A percentile compares a stretch with the other conserved stretches of the same genome.
Evolutionary conservation across 2,888 invertebrate genomes (phyloP).

Genomic region (Embidobia sp.): DNA sequence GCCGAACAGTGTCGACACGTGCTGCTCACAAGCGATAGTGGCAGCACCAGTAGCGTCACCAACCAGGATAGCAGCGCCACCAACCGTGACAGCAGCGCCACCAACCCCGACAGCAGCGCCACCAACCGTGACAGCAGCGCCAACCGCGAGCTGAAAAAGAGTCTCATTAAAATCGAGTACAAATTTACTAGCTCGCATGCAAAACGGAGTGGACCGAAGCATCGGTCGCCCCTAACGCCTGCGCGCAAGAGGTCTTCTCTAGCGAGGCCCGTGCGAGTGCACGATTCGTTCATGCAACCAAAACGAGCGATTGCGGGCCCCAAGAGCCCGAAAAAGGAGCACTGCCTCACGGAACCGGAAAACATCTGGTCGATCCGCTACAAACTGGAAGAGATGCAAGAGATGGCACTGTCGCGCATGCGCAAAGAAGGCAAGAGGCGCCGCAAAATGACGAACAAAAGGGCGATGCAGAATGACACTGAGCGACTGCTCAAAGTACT

Average conservation of each 20-base stretch:
- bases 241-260: slow-evolving; percentile 76
- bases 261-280: slow-evolving; percentile 77
- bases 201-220: slow-evolving; percentile 13
- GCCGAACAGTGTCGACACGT: slow-evolving; percentile 78
- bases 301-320: slow-evolving; percentile 63
- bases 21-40: slow-evolving; percentile 63
- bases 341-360: slow-evolving; percentile 33
- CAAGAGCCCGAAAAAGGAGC: slow-evolving; percentile 5
- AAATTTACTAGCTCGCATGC: slow-evolving; percentile 13
- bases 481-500: slow-evolving; percentile 79
- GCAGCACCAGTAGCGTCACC: slow-evolving; percentile 46
- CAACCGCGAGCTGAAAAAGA: too few species aligned
- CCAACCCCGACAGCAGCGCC: slow-evolving; percentile 1
- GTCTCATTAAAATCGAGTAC: slow-evolving; percentile 26
- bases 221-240: slow-evolving; percentile 67
- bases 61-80: slow-evolving; percentile 40
- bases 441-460: slow-evolving; percentile 69
- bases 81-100: slow-evolving; percentile 41
- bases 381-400: slow-evolving; percentile 77
- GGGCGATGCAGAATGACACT: slow-evolving; percentile 76
- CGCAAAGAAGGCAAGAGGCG: slow-evolving; percentile 72
- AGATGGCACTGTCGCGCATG: slow-evolving; percentile 73
- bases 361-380: slow-evolving; percentile 66
- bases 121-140: slow-evolving; percentile 6
- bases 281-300: slow-evolving; percentile 74